phyloP scores from a whole-genome alignment of 2,797 vertebrate species.

The Podarcis lilfordi region DNA sequence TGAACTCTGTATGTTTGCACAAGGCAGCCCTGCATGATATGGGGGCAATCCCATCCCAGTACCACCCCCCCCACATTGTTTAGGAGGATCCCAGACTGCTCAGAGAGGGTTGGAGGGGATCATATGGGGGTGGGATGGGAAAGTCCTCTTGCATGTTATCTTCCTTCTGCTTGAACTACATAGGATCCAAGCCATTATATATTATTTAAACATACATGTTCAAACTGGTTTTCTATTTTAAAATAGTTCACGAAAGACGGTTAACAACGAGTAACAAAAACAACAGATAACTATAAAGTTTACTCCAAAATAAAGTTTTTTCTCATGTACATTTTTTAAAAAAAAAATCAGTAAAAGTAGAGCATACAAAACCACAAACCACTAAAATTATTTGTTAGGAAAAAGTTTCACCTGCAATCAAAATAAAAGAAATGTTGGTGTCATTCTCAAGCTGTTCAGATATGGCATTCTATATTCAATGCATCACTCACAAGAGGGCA shows the following conservation, averaged over 20 bases:
- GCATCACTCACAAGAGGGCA: not conserved
- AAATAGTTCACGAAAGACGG: not conserved
- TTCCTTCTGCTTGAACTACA: not conserved
- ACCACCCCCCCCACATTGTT: not conserved
- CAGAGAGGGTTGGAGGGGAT: not conserved
- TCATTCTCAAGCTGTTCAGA: not conserved
- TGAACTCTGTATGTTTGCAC: not conserved
- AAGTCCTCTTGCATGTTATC: not conserved
- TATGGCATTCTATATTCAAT: not conserved
- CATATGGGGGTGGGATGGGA: not conserved
- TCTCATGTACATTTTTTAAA: not conserved
- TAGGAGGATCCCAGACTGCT: not conserved
- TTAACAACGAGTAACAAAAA: not conserved
- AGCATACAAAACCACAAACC: not conserved
- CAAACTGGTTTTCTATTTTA: not conserved
- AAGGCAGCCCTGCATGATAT: not conserved
- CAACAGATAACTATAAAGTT: not conserved
- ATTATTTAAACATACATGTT: not conserved
- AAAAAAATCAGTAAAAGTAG: not conserved
- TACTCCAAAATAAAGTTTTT: not conserved
- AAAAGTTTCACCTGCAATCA: too few relatives aligned
- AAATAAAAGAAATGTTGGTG: not conserved
- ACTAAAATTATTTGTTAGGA: too few relatives aligned
- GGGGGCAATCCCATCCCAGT: not conserved
- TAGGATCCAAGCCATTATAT: not conserved